Evolutionary conservation across 2,888 invertebrate species (phyloP), one percentile per base, ranked within the genome.

Genomic region (Halictus ligatus): DNA sequence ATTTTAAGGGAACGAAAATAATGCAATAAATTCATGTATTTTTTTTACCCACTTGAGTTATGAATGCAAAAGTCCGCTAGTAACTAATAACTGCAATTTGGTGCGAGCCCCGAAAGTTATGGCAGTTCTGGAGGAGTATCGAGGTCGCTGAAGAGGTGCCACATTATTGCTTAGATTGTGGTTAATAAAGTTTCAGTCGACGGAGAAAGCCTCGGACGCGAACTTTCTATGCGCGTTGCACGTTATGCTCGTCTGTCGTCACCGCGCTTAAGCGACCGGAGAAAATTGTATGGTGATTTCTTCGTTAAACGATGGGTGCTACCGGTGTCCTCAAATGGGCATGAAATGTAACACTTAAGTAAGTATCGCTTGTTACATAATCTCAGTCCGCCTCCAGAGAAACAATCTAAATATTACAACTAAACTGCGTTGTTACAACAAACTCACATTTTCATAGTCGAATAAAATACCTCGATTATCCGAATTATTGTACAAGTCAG

Each of bases 221-320:
- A 48, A 75, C 75, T 75, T 81, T 35, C 64, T 81, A 46, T 73
- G 58, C 40, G 69, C 72, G 29, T 29, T 25, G 73, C 78, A 73
- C 84, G 84, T 91, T 84, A 87, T 81, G 82, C 79, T 35, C 72
- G 29, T 82, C 81, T 83, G 72, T 89, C 84, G 84, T 92, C 89
- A 89, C 80, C 43, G 87, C 75, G 88, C 83, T 92, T 91, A 93
- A 93, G 91, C 90, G 92, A 90, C 88, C 92, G 89, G 78, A 83
- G 84, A 89, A 81, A 91, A 93, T 92, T 87, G 88, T 80, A 80
- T 50, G 69, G 78, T 80, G 86, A 92, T 91, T 90, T 89, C 83
- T 85, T 87, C 83, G 88, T 89, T 89, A 89, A 88, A 88, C 84
- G 88, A 81, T 73, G 84, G 86, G 81, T 83, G 83, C 80, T 81